Base-by-base conservation (phyloP, 2,113 vertebrate genomes). In the Sterna hirundo region DNA sequence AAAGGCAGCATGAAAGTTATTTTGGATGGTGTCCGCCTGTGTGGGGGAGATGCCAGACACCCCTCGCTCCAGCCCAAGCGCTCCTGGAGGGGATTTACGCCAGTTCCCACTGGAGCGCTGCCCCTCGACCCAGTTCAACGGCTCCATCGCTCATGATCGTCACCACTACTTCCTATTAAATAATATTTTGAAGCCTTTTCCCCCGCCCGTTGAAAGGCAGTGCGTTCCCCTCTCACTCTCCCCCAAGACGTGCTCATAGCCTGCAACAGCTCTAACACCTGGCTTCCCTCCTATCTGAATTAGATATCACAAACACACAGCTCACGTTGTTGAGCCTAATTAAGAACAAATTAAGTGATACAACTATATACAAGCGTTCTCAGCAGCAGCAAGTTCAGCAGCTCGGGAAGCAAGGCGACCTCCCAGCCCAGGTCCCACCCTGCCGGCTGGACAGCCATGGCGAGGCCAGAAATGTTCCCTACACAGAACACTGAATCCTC, bases 341-440 rank as follows among this genome's bases (percentile, higher is more conserved):
- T 81, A 96, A 81, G 58, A 90, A 42, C 72, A 93, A 94, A 96
- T 93, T 95, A 95, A 92, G 81, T 75, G 72, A 54, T 40, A 88
- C 2, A 2, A 62, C 58, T 58, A 21, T 1, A 51, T 22, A 27
- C 0, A 3, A 89, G 69, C 7, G 1, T 49, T 70, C 38, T 29
- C 64, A 91, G 83, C 42, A 81, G 76, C 64, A 86, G 69, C 30
- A 47, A 74, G 64, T 70, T 85, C 76, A 82, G 57, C 55, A 81
- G 71, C 82, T 75, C 64, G 38, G 40, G 75, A 80, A 93, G 47
- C 51, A 75, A 44, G 44, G 42, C 1, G 1, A 81, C 72, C 83
- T 68, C 78, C n/a, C 86, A 84, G 65, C 47, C 6, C 46, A 68
- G 84, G 79, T 77, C 64, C 82, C 30, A 36, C 38, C 16, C 30